phyloP scores from a whole-genome alignment of 2,113 vertebrate genomes.

The Barnardius zonarius region DNA sequence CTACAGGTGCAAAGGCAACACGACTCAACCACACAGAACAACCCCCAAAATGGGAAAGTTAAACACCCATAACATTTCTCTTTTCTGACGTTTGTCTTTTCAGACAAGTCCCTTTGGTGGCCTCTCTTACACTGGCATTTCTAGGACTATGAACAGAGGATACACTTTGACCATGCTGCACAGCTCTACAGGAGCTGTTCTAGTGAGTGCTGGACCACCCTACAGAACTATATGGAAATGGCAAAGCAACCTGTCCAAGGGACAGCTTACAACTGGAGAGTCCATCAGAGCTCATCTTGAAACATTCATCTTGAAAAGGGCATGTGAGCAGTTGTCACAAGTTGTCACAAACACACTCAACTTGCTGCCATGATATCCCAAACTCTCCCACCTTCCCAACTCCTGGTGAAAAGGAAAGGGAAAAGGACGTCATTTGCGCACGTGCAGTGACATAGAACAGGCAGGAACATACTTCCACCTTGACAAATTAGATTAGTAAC shows the following conservation, averaged over 20 bases:
- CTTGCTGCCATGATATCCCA: neutral
- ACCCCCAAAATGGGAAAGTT: neutral
- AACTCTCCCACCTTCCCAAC: neutral
- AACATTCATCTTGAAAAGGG: neutral
- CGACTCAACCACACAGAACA: neutral
- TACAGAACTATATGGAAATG: neutral
- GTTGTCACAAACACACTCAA: neutral
- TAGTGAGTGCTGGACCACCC: neutral
- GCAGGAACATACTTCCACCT: neutral
- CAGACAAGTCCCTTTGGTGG: neutral
- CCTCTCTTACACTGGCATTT: neutral
- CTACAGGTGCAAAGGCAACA: neutral
- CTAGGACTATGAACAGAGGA: neutral
- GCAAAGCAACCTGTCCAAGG: neutral
- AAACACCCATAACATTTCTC: neutral
- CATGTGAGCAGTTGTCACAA: neutral
- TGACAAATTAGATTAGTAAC: neutral
- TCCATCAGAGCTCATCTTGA: neutral
- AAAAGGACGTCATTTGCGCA: accelerated
- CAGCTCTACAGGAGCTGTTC: neutral
- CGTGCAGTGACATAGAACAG: accelerated
- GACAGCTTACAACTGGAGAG: no score
- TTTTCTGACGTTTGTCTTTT: neutral
- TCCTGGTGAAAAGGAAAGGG: neutral
- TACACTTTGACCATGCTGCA: accelerated